phyloP scores from a whole-genome alignment of 1,140 invertebrate species.

The Drosophila azteca region DNA sequence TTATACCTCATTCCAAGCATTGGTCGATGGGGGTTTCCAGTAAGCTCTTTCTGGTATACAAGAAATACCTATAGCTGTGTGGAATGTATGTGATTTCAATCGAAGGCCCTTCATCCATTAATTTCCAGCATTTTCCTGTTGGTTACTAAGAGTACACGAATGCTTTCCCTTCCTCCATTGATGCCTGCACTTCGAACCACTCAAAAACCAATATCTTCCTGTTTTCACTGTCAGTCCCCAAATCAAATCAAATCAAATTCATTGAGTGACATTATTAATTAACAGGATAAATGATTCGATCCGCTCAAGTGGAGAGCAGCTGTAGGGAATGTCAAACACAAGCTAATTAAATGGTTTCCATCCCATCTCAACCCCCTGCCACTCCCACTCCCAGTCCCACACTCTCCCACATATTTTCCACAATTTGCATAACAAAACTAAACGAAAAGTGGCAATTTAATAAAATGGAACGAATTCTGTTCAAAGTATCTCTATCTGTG shows the following conservation, averaged over 20 bases:
- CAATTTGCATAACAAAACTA: conserved; percentile 27
- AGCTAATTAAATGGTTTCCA: conserved; percentile 54
- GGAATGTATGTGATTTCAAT: too few relatives aligned
- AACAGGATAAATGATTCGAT: conserved; percentile 7
- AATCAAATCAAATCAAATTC: conserved; percentile 6
- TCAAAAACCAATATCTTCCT: too few relatives aligned
- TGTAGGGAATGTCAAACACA: conserved; percentile 15
- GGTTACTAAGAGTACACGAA: too few relatives aligned
- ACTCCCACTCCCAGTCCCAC: too few relatives aligned
- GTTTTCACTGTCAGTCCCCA: not conserved
- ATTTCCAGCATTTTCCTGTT: too few relatives aligned
- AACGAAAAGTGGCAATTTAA: conserved; percentile 35
- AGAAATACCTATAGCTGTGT: too few relatives aligned
- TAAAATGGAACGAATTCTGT: conserved; percentile 13
- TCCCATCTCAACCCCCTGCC: conserved; percentile 1
- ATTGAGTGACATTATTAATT: conserved; percentile 15
- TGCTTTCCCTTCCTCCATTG: too few relatives aligned
- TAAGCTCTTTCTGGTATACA: too few relatives aligned
- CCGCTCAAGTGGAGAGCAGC: not conserved
- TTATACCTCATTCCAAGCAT: conserved; percentile 1
- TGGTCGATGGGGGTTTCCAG: too few relatives aligned
- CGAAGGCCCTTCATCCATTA: too few relatives aligned
- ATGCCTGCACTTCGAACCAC: too few relatives aligned
- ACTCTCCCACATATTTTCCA: not conserved
- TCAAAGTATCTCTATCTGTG: not conserved